Evolutionary conservation across 2,797 vertebrate species (phyloP).

Genomic region (Hipposideros larvatus): DNA sequence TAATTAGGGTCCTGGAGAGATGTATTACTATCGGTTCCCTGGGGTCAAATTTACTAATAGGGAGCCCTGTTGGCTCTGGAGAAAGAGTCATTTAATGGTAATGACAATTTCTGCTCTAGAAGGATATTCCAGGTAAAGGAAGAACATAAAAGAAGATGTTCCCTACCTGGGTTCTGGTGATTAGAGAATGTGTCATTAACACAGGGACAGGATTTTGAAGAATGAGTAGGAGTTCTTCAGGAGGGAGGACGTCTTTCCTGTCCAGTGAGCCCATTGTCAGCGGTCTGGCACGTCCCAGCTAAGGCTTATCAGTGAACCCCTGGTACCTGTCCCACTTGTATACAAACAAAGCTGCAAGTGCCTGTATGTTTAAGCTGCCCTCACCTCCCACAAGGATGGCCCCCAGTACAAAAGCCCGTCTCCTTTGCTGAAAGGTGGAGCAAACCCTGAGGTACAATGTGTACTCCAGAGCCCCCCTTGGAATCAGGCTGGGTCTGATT

Average conservation of each 20-base stretch:
- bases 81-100: not conserved
- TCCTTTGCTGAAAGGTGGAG: not conserved
- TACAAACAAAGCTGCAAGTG: not conserved
- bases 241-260: not conserved
- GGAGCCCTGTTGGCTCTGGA: not conserved
- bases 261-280: not conserved
- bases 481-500: too few relatives aligned
- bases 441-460: fast-evolving
- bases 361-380: not conserved
- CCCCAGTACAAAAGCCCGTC: not conserved
- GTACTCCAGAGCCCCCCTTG: not conserved
- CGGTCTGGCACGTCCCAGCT: not conserved
- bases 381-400: not conserved
- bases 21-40: not conserved
- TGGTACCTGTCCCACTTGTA: too few relatives aligned
- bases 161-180: not conserved
- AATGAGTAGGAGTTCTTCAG: not conserved
- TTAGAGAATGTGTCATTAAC: not conserved
- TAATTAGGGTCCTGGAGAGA: slow-evolving; percentile 44
- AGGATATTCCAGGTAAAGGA: not conserved
- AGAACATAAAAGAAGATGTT: not conserved
- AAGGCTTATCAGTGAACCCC: not conserved
- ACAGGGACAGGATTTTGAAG: not conserved
- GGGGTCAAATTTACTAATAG: not conserved
- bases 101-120: not conserved